These are phyloP conservation scores for Disparrhopalites patrizii DNA, from an alignment of 2,888 invertebrate genomes.

Conservation along the genomic window DNA sequence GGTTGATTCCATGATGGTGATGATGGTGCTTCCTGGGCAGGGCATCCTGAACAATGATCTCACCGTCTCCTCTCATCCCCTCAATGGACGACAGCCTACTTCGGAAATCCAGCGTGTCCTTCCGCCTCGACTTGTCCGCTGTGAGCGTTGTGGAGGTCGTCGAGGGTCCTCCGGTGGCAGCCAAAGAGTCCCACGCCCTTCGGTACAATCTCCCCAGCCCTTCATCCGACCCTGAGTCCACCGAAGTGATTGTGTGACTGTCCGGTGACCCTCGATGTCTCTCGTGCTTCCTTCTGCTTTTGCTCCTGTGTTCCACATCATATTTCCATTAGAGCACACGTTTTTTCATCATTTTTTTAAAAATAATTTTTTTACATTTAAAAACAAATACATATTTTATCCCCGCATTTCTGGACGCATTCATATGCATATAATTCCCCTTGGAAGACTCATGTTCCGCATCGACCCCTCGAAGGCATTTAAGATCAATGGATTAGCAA, in stretches of 20 bases:
- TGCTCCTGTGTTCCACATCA: constrained; percentile 58
- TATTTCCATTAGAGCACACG: background rate
- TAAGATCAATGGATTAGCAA: no score
- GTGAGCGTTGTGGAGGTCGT: constrained; percentile 41
- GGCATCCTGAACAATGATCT: constrained; percentile 52
- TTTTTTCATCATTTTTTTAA: background rate
- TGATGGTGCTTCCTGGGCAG: constrained; percentile 64
- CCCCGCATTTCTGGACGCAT: no score
- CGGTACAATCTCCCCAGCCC: constrained; percentile 75
- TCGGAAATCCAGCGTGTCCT: constrained; percentile 63
- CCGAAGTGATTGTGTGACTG: constrained; percentile 85
- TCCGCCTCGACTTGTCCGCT: constrained; percentile 50
- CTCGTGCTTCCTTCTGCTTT: constrained; percentile 69
- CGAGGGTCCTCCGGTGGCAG: constrained; percentile 56
- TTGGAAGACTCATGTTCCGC: no score
- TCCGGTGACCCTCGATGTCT: constrained; percentile 83
- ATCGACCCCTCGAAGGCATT: no score
- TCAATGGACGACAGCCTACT: constrained; percentile 50
- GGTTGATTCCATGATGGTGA: constrained; percentile 58
- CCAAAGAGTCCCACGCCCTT: constrained; percentile 88
- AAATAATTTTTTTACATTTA: background rate
- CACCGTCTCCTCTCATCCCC: constrained; percentile 51
- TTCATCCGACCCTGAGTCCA: constrained; percentile 81
- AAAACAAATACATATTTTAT: no score
- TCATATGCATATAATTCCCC: no score